phyloP scores from a whole-genome alignment of 2,888 invertebrate species.

The Myopa tessellatipennis region DNA sequence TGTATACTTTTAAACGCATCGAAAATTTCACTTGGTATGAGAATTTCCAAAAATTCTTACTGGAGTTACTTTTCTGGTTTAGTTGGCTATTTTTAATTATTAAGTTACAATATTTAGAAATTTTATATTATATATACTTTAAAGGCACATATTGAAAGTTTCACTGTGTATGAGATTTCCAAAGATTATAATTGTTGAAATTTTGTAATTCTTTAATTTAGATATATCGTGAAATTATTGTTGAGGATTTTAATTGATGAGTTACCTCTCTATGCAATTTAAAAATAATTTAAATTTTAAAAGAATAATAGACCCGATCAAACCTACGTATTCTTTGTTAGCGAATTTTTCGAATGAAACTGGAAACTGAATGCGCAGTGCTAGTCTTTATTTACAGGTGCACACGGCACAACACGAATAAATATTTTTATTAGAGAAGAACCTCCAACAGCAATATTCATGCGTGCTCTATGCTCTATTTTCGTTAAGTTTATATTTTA shows the following conservation, averaged over 20 bases:
- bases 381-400: conserved; percentile 74
- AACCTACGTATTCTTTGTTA: conserved; percentile 71
- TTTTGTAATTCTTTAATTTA: no score
- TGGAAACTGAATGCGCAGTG: conserved; percentile 68
- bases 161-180: no score
- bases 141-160: no score
- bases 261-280: conserved; percentile 2
- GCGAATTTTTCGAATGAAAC: conserved; percentile 74
- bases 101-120: no score
- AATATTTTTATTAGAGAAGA: conserved; percentile 57
- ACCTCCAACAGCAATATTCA: conserved; percentile 34
- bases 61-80: no score
- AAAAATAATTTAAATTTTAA: conserved; percentile 18
- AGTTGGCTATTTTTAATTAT: no score
- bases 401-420: conserved; percentile 72
- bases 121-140: no score
- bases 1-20: no score
- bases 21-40: no score
- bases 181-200: no score
- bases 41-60: no score
- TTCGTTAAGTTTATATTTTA: conserved; percentile 5
- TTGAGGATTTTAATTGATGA: not conserved
- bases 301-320: conserved; percentile 54
- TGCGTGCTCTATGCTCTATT: conserved; percentile 20
- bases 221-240: no score